Evolutionary conservation across 2,888 invertebrate species (phyloP), one percentile per base, ranked within the genome.

Genomic region (Platycheirus albimanus): DNA sequence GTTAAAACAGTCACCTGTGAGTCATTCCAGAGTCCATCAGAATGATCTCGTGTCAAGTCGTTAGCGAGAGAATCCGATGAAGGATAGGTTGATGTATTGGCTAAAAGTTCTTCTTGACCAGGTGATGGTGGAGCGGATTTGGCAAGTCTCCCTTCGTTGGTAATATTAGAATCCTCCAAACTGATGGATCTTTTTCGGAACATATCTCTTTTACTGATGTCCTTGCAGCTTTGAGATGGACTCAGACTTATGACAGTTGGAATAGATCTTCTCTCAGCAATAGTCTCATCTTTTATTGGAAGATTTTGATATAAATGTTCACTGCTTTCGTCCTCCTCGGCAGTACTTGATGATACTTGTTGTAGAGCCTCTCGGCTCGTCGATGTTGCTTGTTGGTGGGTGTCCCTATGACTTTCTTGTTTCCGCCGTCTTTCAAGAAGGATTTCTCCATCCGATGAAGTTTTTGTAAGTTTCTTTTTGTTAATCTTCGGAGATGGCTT

Each of bases 1-100:
- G 95, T 95, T 36, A 96, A 92, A 13, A 96, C 95, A 0, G 96
- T 96, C 7, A 95, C 94, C 91, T 97, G 96, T 10, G 96, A 96
- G 91, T 96, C 96, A 91, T 96, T 97, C 96, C 96, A 96, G 87
- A 96, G 94, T 58, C 96, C 95, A 88, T 97, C 96, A 52, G 96
- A 96, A 90, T 96, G 96, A 89, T 96, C 96, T 87, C 95, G 92
- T 28, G 94, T 95, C 58, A 92, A 86, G 88, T 96, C 96, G 86
- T 95, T 95, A n/a, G 95, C 94, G 84, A 96, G 91, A 10, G 96
- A 96, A 90, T 96, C 96, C 87, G 94, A 96, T 33, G 96, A 96
- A 54, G 95, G 96, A 90, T 96, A 96, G 41, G 92, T 91, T 63
- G 92, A 91, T 49, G 95, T 95, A 89, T 95, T 96, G 45, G 92